Conservation (phyloP, 2,888 invertebrate genomes). For the Tortricodes alternella region DNA sequence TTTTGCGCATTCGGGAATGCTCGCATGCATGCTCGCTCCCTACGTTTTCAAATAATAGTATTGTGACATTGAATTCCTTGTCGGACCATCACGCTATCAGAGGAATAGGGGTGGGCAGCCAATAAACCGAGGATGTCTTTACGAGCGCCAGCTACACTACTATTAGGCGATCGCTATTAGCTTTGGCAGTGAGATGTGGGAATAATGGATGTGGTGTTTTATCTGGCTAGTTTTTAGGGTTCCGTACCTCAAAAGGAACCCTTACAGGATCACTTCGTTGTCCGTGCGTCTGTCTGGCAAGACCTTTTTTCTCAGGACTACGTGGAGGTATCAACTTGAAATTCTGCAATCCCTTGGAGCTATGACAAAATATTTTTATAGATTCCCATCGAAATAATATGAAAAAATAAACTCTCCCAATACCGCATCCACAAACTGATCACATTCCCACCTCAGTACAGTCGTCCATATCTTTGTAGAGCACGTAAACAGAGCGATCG, state of each 20-base stretch:
- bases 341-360: no score
- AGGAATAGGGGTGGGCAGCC: no score
- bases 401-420: not conserved
- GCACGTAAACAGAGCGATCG: conserved; percentile 78
- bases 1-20: no score
- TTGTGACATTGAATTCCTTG: no score
- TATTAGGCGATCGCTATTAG: conserved; percentile 60
- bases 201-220: conserved; percentile 45
- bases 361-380: not conserved
- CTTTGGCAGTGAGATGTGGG: conserved; percentile 38
- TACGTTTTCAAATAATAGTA: no score
- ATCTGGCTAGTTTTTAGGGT: not conserved
- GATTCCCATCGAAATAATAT: not conserved
- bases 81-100: no score
- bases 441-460: conserved; percentile 38
- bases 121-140: conserved; percentile 56
- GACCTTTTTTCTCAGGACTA: no score
- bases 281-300: no score
- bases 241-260: no score
- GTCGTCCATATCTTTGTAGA: conserved; percentile 71
- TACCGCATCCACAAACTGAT: conserved; percentile 48
- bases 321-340: no score
- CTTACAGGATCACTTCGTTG: no score
- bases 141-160: conserved; percentile 63
- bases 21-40: no score